Conservation (phyloP, 2,113 vertebrate genomes). For the Cyphomyrus discorhynchus region DNA sequence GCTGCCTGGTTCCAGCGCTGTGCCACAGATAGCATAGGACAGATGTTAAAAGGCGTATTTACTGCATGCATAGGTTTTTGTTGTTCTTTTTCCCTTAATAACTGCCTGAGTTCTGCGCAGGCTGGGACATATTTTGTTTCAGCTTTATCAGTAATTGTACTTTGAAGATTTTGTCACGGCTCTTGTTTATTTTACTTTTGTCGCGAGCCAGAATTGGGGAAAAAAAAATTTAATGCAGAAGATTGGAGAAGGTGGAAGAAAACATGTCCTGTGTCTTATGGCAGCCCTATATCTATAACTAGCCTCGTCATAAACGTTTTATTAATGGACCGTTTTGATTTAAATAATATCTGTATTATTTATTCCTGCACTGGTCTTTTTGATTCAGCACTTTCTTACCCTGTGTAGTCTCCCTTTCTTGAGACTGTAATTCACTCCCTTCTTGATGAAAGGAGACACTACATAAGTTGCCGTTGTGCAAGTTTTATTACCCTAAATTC, state of each 20-base stretch:
- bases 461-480: not conserved
- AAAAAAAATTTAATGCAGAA: not conserved
- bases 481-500: slow-evolving; percentile 26
- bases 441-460: slow-evolving; percentile 7
- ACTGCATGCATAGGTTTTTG: no score
- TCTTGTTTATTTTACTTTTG: not conserved
- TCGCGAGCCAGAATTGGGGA: not conserved
- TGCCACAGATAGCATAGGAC: not conserved
- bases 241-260: not conserved
- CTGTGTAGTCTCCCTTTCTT: not conserved
- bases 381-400: not conserved
- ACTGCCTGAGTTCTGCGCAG: not conserved
- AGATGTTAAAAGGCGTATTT: no score
- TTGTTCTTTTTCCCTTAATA: no score
- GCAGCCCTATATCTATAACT: not conserved
- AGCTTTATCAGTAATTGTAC: not conserved
- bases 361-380: not conserved
- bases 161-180: not conserved
- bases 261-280: not conserved
- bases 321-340: not conserved
- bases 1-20: not conserved
- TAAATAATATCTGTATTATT: not conserved
- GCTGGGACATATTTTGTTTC: not conserved
- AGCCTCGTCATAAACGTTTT: not conserved
- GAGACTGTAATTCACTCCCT: not conserved